Evolutionary conservation across 2,888 invertebrate species (phyloP).

Genomic region (Eupithecia tripunctaria): DNA sequence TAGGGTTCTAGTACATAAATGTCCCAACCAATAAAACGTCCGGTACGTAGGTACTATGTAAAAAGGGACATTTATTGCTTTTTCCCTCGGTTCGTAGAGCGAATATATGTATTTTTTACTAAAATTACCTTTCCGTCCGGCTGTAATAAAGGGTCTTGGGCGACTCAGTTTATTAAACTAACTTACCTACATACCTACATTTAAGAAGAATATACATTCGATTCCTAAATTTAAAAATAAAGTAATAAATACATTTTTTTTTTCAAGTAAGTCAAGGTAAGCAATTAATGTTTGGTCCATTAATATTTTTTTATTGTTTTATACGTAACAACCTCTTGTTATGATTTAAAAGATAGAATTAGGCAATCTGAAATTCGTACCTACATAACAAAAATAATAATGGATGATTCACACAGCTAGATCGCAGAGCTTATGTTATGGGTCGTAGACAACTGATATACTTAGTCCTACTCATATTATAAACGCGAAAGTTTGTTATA

Average conservation of each 20-base stretch:
- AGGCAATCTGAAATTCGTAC: neutral
- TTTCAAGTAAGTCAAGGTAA: too few species aligned
- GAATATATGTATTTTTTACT: constrained; percentile 55
- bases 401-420: too few species aligned
- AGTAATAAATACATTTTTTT: too few species aligned
- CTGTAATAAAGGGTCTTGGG: constrained; percentile 17
- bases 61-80: constrained; percentile 55
- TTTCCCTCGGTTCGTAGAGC: constrained; percentile 44
- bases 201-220: neutral
- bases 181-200: neutral
- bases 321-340: too few species aligned
- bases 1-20: constrained; percentile 23
- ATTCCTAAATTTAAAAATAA: neutral
- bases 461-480: too few species aligned
- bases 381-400: too few species aligned
- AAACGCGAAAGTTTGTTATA: too few species aligned
- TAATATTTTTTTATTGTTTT: neutral
- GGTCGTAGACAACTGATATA: too few species aligned
- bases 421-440: too few species aligned
- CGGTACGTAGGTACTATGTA: constrained; percentile 30
- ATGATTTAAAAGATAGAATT: neutral
- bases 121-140: constrained; percentile 45
- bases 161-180: neutral
- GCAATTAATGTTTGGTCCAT: neutral
- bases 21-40: constrained; percentile 31